Evolutionary conservation across 2,888 invertebrate species (phyloP).

Genomic region (Agriopis marginaria): DNA sequence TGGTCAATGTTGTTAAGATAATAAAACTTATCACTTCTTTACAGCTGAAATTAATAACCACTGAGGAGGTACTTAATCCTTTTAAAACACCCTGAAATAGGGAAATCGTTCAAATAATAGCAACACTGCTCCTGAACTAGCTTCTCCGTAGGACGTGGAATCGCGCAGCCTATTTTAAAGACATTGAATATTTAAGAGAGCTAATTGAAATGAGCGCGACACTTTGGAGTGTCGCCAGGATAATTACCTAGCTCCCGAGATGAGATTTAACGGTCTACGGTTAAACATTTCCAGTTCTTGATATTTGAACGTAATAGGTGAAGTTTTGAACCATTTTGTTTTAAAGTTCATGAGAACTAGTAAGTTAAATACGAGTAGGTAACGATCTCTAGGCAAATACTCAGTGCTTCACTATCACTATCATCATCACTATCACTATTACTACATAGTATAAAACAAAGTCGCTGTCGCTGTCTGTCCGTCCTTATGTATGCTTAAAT

Average conservation of each 20-base stretch:
- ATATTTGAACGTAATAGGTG: slow-evolving; percentile 35
- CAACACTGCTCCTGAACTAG: slow-evolving; percentile 65
- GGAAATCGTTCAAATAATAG: neutral
- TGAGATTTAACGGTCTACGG: slow-evolving; percentile 83
- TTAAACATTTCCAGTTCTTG: slow-evolving; percentile 62
- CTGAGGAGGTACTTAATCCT: neutral
- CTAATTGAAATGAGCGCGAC: slow-evolving; percentile 86
- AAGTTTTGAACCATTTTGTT: no score
- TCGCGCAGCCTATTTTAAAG: slow-evolving; percentile 84
- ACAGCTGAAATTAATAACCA: neutral
- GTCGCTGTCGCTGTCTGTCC: no score
- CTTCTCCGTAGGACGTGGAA: slow-evolving; percentile 63
- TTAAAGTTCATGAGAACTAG: neutral
- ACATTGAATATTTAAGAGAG: slow-evolving; percentile 86
- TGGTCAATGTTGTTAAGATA: no score
- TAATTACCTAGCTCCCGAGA: slow-evolving; percentile 84
- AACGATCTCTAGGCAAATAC: no score
- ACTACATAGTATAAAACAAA: no score
- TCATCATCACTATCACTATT: no score
- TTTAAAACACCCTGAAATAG: neutral
- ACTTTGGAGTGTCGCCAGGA: slow-evolving; percentile 86
- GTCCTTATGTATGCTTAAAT: no score
- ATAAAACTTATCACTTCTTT: no score
- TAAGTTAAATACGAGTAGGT: neutral
- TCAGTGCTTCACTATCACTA: no score